Base-by-base conservation (phyloP, 2,797 vertebrate genomes). In the Buphagus erythrorhynchus region DNA sequence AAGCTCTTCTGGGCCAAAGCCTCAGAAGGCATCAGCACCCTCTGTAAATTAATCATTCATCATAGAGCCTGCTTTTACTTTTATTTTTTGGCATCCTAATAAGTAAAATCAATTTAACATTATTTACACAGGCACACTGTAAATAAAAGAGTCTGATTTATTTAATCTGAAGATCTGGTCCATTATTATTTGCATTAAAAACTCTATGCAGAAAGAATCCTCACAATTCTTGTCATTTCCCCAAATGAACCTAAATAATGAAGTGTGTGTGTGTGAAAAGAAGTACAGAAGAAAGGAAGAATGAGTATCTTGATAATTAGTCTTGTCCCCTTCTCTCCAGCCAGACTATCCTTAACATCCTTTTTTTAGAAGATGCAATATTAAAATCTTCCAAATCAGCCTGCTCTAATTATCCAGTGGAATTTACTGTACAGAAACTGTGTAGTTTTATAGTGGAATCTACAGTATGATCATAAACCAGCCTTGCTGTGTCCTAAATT, bases 401-500 rank as follows among this genome's bases (percentile, higher is more conserved):
- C 31, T 81, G 43, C 16, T 63, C 22, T 89, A 67, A 86, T 93
- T 24, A 4, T 87, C 68, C 40, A 31, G 16, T 71, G 65, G 76
- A 95, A 86, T 90, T 86, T 93, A 86, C 83, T 82, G 67, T 82
- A 77, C 54, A 81, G 66, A 2, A 5, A 72, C 52, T 73, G 42
- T 90, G 21, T 9, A 74, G 43, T 71, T 93, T 92, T 67, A 42
- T 42, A 86, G 87, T 36, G 36, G 69, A 87, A 80, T 90, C 62
- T 95, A 26, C 71, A 93, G 68, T 51, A 48, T 75, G 67, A 77
- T 85, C 76, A 77, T 71, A 95, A 96, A 80, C 85, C 87, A 94
- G 28, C 69, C 86, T 95, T 88, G 78, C 82, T 16, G 82, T 97
- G 95, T 91, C 95, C 96, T 97, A 93, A 96, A 97, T 97, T 95